Evolutionary conservation across 2,113 vertebrate species (phyloP), one percentile per base, ranked within the genome.

Genomic region (Calyptommatus sinebrachiatus): DNA sequence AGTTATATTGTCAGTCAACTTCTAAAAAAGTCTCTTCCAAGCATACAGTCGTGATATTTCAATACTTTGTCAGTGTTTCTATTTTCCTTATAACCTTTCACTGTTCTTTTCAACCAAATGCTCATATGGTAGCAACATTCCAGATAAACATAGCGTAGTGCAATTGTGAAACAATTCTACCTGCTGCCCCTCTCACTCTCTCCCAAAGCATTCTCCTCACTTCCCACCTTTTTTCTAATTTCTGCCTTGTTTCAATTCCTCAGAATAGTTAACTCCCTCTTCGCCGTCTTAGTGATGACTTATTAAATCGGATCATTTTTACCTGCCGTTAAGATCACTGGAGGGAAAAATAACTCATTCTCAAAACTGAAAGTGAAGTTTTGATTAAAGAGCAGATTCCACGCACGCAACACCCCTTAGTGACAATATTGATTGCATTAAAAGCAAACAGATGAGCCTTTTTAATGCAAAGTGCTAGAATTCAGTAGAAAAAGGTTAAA

Each of bases 401-500:
- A 57, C 53, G 18, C 53, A 57, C 53, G 14, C 53, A 5, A 41
- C 53, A 50, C 9, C 83, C n/a, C 71, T 91, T 80, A 46, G 67
- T 60, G 66, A 82, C 81, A 88, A 87, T 88, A 82, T 86, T 81
- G 85, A 89, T 87, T 91, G 88, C 92, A 90, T 83, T 85, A 89
- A 92, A n/a, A 84, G 88, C 90, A 91, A 92, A 92, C 89, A 90
- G 85, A 94, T 91, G 88, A 93, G 86, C 88, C 91, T 63, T 85
- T 82, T 93, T 92, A 91, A 89, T 92, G 91, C 88, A 90, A 93
- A 94, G 92, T 93, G 93, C 85, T 88, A 92, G 84, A 93, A 94
- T 93, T 95, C 90, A 85, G 93, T 94, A 90, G 53, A 57, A 95
- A 94, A 95, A 95, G 94, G 94, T 95, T 94, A 94, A 95, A 96